A percentile compares a stretch with the other conserved stretches of the same genome.
Conservation (phyloP, 2,888 invertebrate genomes). For the Parnassius orleans region DNA sequence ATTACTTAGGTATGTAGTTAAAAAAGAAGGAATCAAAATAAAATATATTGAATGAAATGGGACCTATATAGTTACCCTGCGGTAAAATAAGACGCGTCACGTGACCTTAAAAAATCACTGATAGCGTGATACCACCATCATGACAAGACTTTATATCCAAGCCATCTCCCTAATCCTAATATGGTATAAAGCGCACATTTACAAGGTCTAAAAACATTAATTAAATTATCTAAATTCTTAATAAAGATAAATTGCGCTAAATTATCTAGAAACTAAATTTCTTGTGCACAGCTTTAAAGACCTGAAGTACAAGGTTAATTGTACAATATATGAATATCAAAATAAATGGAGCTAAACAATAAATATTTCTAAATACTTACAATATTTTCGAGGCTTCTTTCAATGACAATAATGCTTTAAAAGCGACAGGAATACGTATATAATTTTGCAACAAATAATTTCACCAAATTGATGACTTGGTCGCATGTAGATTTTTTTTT, state of each 20-base stretch:
- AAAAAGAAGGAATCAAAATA: too few species aligned
- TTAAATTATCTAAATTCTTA: constrained; percentile 7
- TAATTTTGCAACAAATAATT: constrained; percentile 29
- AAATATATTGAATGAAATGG: neutral
- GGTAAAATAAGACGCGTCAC: neutral
- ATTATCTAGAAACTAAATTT: constrained; percentile 5
- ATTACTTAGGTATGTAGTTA: too few species aligned
- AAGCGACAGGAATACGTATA: constrained; percentile 26
- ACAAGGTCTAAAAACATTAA: neutral
- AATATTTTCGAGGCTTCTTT: neutral
- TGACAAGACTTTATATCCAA: neutral
- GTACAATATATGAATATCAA: constrained; percentile 24
- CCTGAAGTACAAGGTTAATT: constrained; percentile 8
- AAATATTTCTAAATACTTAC: constrained; percentile 18
- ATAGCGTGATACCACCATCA: constrained; percentile 3
- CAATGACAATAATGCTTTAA: constrained; percentile 23
- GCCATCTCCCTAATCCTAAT: constrained; percentile 3
- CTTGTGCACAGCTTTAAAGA: constrained; percentile 9
- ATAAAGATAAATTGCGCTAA: constrained; percentile 1
- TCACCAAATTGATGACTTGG: neutral
- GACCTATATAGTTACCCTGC: neutral
- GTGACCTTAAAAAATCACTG: neutral
- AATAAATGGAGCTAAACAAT: constrained; percentile 23
- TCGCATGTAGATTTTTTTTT: neutral
- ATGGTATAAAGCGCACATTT: constrained; percentile 3